Base-by-base conservation (phyloP, 2,797 vertebrate species). In the Limnodromus scolopaceus region DNA sequence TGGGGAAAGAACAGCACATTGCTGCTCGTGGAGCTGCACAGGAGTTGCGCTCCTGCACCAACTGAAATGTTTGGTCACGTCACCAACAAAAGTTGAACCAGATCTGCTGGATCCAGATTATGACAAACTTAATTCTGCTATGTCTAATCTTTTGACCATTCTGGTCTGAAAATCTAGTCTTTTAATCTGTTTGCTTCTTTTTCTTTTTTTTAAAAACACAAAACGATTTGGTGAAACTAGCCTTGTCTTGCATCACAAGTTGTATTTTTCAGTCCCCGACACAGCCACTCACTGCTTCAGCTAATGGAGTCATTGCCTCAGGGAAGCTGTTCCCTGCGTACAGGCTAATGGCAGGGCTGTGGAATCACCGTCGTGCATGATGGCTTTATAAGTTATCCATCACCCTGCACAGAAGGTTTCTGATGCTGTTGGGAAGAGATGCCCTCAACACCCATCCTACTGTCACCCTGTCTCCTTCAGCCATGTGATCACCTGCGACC, bases 241-340 rank as follows among this genome's bases (percentile, higher is more conserved):
- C 46, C 46, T 54, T 38, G 19, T 48, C 32, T 13, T 1, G 12
- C 22, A 6, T 32, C 38, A 32, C 25, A 23, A 48, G 36, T 5
- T 7, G 0, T 18, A 15, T 9, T 57, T 82, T 78, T 63, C 3
- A 2, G 27, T 63, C 27, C 41, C 28, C 27, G 41, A 6, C 24
- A 8, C 24, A 10, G 69, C 16, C 18, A 5, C 38, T 36, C 43
- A 11, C 32, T 16, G 3, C 41, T 15, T 17, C 20, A 57, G 43
- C 32, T 24, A 9, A 32, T 0, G 30, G 36, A 13, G 55, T 2
- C 11, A 10, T 5, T 2, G 36, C 41, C 64, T 15, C 10, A 4
- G 64, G 55, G 41, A 13, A 27, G 28, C 57, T 5, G 36, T 9
- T 68, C 17, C 34, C 41, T 0, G 20, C 1, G 1, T 2, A 3